phyloP scores from a whole-genome alignment of 2,113 vertebrate genomes.

The Sphaerodactylus townsendi region DNA sequence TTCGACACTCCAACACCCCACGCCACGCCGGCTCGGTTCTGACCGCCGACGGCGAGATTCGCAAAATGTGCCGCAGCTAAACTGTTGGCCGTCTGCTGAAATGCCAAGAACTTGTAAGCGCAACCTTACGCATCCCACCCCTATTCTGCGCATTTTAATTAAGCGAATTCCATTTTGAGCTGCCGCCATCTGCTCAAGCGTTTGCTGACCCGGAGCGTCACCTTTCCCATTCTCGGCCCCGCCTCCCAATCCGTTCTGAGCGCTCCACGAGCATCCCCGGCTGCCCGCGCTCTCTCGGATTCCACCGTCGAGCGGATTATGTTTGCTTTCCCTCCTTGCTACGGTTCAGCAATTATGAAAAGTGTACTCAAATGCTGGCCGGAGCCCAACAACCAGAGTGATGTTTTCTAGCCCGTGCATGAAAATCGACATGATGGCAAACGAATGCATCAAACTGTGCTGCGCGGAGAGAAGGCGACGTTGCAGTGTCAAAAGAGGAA shows the following conservation, averaged over 20 bases:
- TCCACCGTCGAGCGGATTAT: neutral
- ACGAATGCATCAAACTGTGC: constrained; percentile 28
- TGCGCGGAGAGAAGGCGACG: no score
- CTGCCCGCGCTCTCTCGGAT: no score
- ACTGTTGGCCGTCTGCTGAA: no score
- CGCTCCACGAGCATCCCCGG: neutral
- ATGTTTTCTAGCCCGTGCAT: constrained; percentile 1
- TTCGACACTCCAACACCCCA: no score
- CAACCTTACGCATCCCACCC: neutral
- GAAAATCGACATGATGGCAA: constrained; percentile 22
- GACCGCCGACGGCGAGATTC: neutral
- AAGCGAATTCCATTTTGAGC: neutral
- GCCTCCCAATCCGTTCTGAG: neutral
- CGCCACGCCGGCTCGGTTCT: no score
- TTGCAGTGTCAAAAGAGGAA: no score
- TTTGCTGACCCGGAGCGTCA: rapidly evolving
- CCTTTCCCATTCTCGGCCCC: neutral
- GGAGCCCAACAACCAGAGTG: neutral
- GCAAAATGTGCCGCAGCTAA: no score
- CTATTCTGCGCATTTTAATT: neutral
- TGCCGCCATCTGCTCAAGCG: neutral
- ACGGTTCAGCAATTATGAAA: neutral
- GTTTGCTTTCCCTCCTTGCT: neutral
- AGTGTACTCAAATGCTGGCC: constrained; percentile 8
- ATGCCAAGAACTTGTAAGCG: neutral